These are phyloP conservation scores for Halictus ligatus DNA, from an alignment of 2,888 invertebrate species.

Conservation along the genomic window DNA sequence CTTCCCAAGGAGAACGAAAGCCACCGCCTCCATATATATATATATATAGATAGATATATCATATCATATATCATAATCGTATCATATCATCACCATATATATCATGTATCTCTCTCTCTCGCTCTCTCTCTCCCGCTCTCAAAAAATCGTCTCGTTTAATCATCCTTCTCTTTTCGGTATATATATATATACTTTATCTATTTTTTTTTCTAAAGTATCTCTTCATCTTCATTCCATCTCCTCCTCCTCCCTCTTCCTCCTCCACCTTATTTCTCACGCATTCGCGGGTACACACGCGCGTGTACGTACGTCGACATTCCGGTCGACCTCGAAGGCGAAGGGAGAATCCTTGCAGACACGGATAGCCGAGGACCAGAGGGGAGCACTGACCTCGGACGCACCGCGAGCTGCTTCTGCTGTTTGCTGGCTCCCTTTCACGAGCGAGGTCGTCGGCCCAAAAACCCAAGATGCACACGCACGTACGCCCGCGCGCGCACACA, in stretches of 20 bases:
- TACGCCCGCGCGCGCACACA: conserved; percentile 60
- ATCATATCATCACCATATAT: conserved; percentile 39
- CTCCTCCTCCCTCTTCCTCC: conserved; percentile 47
- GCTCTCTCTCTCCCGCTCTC: conserved; percentile 22
- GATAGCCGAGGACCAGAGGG: conserved; percentile 71
- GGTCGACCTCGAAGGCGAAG: conserved; percentile 75
- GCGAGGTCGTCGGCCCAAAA: conserved; percentile 74
- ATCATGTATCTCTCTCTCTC: conserved; percentile 30
- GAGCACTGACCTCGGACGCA: conserved; percentile 74
- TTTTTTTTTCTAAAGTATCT: conserved; percentile 26
- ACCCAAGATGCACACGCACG: conserved; percentile 68
- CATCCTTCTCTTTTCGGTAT: not conserved
- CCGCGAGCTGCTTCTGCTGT: conserved; percentile 64
- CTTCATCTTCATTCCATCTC: conserved; percentile 24
- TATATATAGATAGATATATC: conserved; percentile 59
- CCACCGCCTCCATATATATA: conserved; percentile 68
- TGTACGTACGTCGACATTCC: conserved; percentile 68
- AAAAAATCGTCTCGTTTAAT: conserved; percentile 9
- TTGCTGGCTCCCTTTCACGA: conserved; percentile 72
- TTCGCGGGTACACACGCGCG: conserved; percentile 64
- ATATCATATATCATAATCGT: conserved; percentile 33
- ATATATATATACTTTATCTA: conserved; percentile 3
- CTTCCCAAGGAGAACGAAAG: conserved; percentile 80
- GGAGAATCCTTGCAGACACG: conserved; percentile 72
- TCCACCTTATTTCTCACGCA: conserved; percentile 67